These are phyloP conservation scores for Plectropomus leopardus DNA, from an alignment of 2,113 vertebrate genomes.

Conservation along the genomic window DNA sequence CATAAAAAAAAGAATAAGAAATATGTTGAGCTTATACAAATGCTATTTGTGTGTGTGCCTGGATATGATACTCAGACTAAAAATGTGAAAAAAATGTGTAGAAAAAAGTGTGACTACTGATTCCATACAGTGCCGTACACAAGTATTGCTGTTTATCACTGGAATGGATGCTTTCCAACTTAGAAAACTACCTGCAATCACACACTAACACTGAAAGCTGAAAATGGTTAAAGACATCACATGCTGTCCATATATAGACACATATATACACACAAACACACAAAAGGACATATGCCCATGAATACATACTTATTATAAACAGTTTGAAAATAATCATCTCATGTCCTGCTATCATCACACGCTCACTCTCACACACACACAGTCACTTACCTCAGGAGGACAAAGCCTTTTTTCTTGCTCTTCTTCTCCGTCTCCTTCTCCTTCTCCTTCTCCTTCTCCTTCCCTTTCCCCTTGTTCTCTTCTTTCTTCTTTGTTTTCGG, in stretches of 20 bases:
- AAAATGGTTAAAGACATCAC: neutral
- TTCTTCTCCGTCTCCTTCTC: conserved; percentile 91
- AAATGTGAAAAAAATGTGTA: neutral
- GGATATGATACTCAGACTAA: neutral
- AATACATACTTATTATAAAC: neutral
- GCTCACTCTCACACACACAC: neutral
- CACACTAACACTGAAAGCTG: neutral
- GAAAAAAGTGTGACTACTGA: neutral
- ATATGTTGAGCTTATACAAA: neutral
- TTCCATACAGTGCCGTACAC: neutral
- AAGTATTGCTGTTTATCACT: neutral
- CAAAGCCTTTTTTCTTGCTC: conserved; percentile 93
- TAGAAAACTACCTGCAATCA: neutral
- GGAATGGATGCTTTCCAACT: too few species aligned
- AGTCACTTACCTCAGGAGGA: conserved; percentile 89
- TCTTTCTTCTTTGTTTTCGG: conserved; percentile 90
- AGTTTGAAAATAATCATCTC: too few species aligned
- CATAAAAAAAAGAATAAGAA: neutral
- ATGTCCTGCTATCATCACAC: too few species aligned
- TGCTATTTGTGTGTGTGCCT: neutral
- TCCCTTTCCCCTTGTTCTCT: conserved; percentile 90
- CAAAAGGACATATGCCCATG: too few species aligned
- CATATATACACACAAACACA: neutral
- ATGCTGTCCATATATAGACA: neutral
- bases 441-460: conserved; percentile 92